Conservation (phyloP, 2,797 vertebrate genomes). For the Ptychobarbus kaznakovi region DNA sequence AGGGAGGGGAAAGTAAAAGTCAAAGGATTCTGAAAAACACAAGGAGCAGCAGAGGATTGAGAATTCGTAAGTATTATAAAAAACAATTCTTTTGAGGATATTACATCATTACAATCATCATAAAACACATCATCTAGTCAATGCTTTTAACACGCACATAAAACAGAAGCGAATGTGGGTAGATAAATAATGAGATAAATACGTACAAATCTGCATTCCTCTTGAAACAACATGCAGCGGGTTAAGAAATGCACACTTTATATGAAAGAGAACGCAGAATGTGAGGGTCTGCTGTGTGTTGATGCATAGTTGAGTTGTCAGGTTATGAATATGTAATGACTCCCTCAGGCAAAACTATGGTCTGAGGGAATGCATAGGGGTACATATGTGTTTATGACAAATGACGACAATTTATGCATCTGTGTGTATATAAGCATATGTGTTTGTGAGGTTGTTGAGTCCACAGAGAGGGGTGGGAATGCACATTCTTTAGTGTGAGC, state of each 20-base stretch:
- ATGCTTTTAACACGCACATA: neutral
- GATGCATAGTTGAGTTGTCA: neutral
- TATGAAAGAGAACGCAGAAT: slow-evolving; percentile 64
- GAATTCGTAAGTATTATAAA: slow-evolving; percentile 68
- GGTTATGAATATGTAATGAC: neutral
- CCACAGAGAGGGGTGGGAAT: slow-evolving; percentile 66
- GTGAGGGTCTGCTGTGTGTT: slow-evolving; percentile 42
- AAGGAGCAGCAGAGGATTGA: slow-evolving; percentile 72
- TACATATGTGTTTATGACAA: neutral
- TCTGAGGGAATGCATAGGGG: neutral
- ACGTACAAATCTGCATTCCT: neutral
- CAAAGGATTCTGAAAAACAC: slow-evolving; percentile 70
- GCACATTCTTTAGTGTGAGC: slow-evolving; percentile 83
- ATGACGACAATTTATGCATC: neutral
- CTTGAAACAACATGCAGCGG: neutral
- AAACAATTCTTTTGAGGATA: slow-evolving; percentile 19
- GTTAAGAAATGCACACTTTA: neutral
- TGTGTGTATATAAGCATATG: slow-evolving; percentile 23
- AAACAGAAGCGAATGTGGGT: neutral
- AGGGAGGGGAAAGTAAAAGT: slow-evolving; percentile 39
- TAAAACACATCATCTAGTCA: neutral
- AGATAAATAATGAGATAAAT: neutral
- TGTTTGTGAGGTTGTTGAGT: slow-evolving; percentile 32
- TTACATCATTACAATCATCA: slow-evolving; percentile 10
- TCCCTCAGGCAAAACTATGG: neutral